Percentiles rank a stretch among this genome's conserved stretches.
Conservation (phyloP, 2,113 vertebrate species). For the Gadus macrocephalus region DNA sequence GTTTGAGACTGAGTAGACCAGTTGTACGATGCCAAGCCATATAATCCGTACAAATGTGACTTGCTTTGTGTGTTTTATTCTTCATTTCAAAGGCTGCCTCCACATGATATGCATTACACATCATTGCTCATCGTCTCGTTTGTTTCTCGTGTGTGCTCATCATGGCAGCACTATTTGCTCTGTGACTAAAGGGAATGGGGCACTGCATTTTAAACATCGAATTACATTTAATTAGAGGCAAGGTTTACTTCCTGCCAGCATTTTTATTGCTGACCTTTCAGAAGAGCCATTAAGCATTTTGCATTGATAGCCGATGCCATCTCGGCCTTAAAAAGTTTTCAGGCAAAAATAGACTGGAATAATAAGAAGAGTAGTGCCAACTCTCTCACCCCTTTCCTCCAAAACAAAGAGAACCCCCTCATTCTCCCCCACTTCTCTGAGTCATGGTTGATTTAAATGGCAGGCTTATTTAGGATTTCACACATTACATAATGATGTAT, state of each 20-base stretch:
- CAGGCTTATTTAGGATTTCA: slow-evolving; percentile 22
- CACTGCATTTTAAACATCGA: too few relatives aligned
- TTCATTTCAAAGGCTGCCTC: neutral
- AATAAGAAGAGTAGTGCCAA: too few relatives aligned
- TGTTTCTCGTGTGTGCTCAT: neutral
- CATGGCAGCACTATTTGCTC: neutral
- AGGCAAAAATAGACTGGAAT: too few relatives aligned
- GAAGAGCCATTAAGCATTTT: too few relatives aligned
- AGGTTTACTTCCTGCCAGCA: too few relatives aligned
- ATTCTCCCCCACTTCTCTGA: slow-evolving; percentile 28
- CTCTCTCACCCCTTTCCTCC: neutral
- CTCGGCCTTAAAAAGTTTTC: too few relatives aligned
- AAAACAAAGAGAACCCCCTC: slow-evolving; percentile 53
- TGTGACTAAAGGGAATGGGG: too few relatives aligned
- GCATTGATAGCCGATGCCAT: too few relatives aligned
- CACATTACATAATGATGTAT: slow-evolving; percentile 15
- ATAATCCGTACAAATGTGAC: neutral
- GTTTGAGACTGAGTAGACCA: too few relatives aligned
- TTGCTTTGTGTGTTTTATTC: neutral
- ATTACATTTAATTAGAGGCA: too few relatives aligned
- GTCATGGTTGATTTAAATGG: slow-evolving; percentile 43
- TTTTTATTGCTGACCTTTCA: too few relatives aligned
- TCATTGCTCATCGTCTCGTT: neutral
- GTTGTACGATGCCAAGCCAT: neutral
- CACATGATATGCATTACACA: neutral